phyloP scores from a whole-genome alignment of 2,888 invertebrate genomes.

The Callyntrura sp. region DNA sequence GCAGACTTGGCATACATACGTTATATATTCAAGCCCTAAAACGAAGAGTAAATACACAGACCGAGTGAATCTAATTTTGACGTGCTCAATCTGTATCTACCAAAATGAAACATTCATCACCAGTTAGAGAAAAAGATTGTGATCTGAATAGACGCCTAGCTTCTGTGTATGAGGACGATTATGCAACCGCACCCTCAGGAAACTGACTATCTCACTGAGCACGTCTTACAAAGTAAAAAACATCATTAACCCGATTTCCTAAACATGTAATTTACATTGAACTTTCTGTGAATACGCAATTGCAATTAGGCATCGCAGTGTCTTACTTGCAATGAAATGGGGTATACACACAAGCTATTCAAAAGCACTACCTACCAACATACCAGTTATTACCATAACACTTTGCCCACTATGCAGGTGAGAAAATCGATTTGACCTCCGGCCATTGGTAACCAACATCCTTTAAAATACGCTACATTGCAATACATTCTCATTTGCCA shows the following conservation, averaged over 20 bases:
- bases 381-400: background rate
- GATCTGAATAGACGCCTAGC: background rate
- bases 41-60: too few species aligned
- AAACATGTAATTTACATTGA: conserved; percentile 66
- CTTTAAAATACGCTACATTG: conserved; percentile 11
- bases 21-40: too few species aligned
- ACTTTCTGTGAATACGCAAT: background rate
- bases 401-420: conserved; percentile 6
- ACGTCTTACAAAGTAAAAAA: background rate
- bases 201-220: conserved; percentile 29
- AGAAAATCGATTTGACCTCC: conserved; percentile 47
- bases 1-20: too few species aligned
- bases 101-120: too few species aligned
- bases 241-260: conserved; percentile 48
- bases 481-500: background rate
- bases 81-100: too few species aligned
- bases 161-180: too few species aligned
- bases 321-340: too few species aligned
- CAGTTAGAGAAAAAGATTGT: too few species aligned
- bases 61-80: too few species aligned
- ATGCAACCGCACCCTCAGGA: conserved; percentile 11
- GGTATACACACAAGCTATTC: too few species aligned
- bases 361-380: too few species aligned
- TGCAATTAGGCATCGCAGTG: too few species aligned
- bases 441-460: background rate